These are phyloP conservation scores for Heliconius ismenius DNA, from an alignment of 2,888 invertebrate species.

Conservation along the genomic window DNA sequence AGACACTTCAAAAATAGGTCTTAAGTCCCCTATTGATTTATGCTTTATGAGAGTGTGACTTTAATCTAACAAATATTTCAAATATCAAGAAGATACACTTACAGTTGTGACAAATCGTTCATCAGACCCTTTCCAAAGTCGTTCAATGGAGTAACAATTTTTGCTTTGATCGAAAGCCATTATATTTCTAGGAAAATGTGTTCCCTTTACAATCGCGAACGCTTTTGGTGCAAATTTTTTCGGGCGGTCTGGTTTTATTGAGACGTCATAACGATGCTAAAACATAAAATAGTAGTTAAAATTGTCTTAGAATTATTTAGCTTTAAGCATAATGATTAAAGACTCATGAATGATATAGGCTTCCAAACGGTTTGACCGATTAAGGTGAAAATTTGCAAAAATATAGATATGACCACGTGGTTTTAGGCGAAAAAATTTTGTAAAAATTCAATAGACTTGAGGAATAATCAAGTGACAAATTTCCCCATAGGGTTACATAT, in stretches of 20 bases:
- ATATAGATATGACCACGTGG: no score
- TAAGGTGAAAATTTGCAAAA: no score
- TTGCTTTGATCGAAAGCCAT: slow-evolving; percentile 89
- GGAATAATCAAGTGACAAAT: no score
- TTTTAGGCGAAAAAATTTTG: no score
- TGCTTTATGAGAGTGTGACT: neutral
- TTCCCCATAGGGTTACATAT: no score
- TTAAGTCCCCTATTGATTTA: no score
- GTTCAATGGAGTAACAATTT: slow-evolving; percentile 82
- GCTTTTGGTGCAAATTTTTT: slow-evolving; percentile 82
- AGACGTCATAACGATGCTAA: slow-evolving; percentile 91
- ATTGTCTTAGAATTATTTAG: no score
- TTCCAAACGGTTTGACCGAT: no score
- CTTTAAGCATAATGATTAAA: no score
- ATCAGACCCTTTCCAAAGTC: slow-evolving; percentile 58
- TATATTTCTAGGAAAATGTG: slow-evolving; percentile 63
- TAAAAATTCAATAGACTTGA: no score
- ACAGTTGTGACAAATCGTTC: slow-evolving; percentile 55
- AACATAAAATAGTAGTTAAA: slow-evolving; percentile 47
- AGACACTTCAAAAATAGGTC: no score
- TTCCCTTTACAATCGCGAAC: slow-evolving; percentile 62
- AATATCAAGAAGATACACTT: slow-evolving; percentile 45
- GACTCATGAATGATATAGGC: no score
- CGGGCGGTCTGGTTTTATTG: slow-evolving; percentile 85
- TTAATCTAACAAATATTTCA: neutral